Conservation (phyloP, 2,888 invertebrate species). For the Gymnosoma rotundatum region DNA sequence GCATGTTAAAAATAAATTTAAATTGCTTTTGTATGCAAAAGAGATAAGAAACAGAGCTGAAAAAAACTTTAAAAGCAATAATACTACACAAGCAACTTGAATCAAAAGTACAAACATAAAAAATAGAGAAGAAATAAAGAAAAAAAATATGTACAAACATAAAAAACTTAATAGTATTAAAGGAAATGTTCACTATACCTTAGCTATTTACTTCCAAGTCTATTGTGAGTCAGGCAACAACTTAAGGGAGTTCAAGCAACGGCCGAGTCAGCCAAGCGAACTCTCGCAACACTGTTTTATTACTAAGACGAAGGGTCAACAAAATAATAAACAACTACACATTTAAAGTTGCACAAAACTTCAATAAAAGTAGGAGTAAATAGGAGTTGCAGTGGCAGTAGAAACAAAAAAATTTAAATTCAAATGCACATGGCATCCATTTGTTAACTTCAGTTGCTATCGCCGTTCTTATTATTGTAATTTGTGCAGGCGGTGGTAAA, state of each 20-base stretch:
- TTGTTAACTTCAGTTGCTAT: conserved; percentile 52
- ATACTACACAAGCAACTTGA: conserved; percentile 36
- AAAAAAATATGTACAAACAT: conserved; percentile 25
- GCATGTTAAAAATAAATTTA: conserved; percentile 68
- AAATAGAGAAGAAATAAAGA: conserved; percentile 17
- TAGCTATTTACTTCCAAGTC: conserved; percentile 3
- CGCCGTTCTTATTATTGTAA: not conserved
- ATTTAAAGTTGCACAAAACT: conserved; percentile 59
- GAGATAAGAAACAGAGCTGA: not conserved
- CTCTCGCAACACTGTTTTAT: conserved; percentile 19
- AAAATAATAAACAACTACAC: conserved; percentile 33
- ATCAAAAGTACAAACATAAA: conserved; percentile 6
- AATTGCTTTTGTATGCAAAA: conserved; percentile 50
- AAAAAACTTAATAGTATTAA: not conserved
- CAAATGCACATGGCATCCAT: conserved; percentile 60
- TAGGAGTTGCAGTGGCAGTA: not conserved
- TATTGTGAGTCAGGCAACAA: not conserved
- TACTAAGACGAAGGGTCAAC: conserved; percentile 57
- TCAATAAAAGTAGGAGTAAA: conserved; percentile 24
- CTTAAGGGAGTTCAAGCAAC: conserved; percentile 13
- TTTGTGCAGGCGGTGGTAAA: conserved; percentile 32
- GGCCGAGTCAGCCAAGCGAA: conserved; percentile 14
- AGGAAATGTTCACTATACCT: conserved; percentile 9
- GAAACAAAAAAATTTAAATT: conserved; percentile 54
- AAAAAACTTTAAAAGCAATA: conserved; percentile 39